A percentile compares a stretch with the other conserved stretches of the same genome.
Conservation (phyloP, 2,888 invertebrate species). For the Shargacucullia verbasci region DNA sequence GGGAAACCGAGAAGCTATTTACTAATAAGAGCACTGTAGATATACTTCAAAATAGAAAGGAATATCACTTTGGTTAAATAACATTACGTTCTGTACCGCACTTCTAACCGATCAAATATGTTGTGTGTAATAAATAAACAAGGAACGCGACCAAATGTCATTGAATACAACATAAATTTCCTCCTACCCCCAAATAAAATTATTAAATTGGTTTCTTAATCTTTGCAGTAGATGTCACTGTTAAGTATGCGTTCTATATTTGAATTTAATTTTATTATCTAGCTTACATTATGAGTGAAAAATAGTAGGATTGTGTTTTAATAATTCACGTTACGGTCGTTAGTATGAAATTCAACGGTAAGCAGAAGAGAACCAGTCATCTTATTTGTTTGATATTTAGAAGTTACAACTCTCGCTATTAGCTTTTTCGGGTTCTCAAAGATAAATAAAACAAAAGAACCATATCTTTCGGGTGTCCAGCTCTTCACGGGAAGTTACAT, state of each 20-base stretch:
- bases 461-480: slow-evolving; percentile 69
- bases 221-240: slow-evolving; percentile 41
- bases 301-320: background rate
- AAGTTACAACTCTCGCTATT: slow-evolving; percentile 63
- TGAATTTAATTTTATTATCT: background rate
- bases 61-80: slow-evolving; percentile 16
- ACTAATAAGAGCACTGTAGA: slow-evolving; percentile 15
- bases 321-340: no score
- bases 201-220: slow-evolving; percentile 1
- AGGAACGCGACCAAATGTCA: background rate
- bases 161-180: background rate
- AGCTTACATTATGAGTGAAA: background rate
- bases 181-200: slow-evolving; percentile 34
- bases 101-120: slow-evolving; percentile 10
- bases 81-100: slow-evolving; percentile 9
- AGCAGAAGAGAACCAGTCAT: background rate
- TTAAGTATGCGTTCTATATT: background rate
- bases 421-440: slow-evolving; percentile 35
- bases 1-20: slow-evolving; percentile 11
- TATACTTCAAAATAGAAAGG: slow-evolving; percentile 6
- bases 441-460: slow-evolving; percentile 18
- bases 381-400: background rate
- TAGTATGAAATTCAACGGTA: background rate
- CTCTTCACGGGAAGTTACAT: slow-evolving; percentile 79
- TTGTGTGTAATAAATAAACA: background rate